phyloP scores from a whole-genome alignment of 2,797 vertebrate species.

The Merluccius polli region DNA sequence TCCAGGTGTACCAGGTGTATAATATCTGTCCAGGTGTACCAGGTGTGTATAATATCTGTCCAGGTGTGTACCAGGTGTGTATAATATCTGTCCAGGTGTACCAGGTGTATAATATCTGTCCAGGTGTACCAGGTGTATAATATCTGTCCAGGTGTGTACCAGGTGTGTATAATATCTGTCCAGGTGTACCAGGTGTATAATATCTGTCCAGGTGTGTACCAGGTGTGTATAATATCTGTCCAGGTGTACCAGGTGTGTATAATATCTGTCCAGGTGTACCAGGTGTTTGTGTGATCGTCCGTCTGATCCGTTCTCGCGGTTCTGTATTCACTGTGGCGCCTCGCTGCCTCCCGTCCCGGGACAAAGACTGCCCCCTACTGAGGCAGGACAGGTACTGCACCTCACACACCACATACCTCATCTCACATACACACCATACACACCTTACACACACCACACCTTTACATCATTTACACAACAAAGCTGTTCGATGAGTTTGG shows the following conservation, averaged over 20 bases:
- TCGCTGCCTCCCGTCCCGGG: slow-evolving; percentile 69
- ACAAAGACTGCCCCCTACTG: slow-evolving; percentile 68
- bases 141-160: too few species aligned
- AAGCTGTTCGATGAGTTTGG: not conserved
- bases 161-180: too few species aligned
- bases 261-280: slow-evolving; percentile 70
- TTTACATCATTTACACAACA: not conserved
- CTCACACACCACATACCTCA: not conserved
- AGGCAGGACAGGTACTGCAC: slow-evolving; percentile 76
- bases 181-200: too few species aligned
- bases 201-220: too few species aligned
- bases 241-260: not conserved
- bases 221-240: not conserved
- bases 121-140: too few species aligned
- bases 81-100: too few species aligned
- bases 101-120: too few species aligned
- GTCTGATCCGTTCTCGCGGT: slow-evolving; percentile 79
- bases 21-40: too few species aligned
- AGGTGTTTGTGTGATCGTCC: slow-evolving; percentile 73
- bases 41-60: too few species aligned
- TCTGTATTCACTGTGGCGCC: slow-evolving; percentile 84
- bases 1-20: too few species aligned
- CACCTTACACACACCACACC: not conserved
- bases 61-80: too few species aligned
- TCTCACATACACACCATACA: not conserved